phyloP scores from a whole-genome alignment of 2,113 vertebrate species.

The Tachysurus vachellii region DNA sequence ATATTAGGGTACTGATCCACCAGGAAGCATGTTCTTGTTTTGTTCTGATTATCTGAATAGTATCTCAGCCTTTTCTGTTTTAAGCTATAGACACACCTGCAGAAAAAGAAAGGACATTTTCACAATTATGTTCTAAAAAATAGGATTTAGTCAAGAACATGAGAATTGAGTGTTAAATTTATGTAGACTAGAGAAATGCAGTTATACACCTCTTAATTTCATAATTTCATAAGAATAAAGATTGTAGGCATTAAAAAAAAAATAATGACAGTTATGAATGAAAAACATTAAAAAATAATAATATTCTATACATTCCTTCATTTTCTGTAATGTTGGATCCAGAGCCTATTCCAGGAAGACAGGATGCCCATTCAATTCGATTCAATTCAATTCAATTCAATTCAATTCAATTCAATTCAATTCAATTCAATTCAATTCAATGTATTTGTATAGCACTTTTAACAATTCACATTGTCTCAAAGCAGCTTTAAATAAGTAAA shows the following conservation, averaged over 20 bases:
- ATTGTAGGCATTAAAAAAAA: background rate
- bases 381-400: background rate
- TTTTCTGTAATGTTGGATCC: background rate
- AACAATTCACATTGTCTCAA: no score
- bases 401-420: background rate
- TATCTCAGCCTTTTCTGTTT: background rate
- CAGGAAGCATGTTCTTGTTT: background rate
- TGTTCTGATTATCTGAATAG: background rate
- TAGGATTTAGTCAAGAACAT: background rate
- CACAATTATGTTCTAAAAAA: background rate
- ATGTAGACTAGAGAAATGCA: background rate
- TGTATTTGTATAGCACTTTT: no score
- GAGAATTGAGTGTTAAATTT: background rate
- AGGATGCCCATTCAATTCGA: background rate
- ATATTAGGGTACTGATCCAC: background rate
- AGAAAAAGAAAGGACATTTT: background rate
- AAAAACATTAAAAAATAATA: background rate
- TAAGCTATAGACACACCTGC: background rate
- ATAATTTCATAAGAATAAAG: background rate
- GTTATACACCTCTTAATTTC: background rate
- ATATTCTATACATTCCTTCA: background rate
- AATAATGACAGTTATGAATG: background rate
- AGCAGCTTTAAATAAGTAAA: no score
- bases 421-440: background rate
- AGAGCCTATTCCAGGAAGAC: background rate